phyloP scores from a whole-genome alignment of 2,113 vertebrate genomes.

The Trochalopteron elliotii region DNA sequence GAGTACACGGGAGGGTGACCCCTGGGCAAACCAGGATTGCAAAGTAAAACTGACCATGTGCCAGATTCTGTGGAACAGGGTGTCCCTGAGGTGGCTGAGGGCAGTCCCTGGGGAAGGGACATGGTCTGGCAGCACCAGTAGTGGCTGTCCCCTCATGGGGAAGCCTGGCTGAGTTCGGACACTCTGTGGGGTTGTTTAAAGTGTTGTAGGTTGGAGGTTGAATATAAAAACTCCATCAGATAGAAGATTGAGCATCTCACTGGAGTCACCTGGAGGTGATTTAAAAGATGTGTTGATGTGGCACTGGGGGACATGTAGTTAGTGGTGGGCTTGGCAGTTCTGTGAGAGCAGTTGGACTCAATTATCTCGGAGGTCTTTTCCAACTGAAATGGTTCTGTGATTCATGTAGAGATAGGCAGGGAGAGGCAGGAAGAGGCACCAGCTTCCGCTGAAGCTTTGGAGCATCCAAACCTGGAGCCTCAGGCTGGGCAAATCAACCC shows the following conservation, averaged over 20 bases:
- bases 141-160: background rate
- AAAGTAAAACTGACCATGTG: accelerated
- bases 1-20: accelerated
- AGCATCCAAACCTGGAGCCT: background rate
- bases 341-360: background rate
- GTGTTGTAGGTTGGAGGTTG: background rate
- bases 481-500: accelerated
- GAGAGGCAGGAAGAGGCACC: background rate
- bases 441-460: background rate
- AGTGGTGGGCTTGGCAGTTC: background rate
- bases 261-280: background rate
- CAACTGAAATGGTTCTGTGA: background rate
- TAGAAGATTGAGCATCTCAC: accelerated
- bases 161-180: background rate
- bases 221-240: background rate
- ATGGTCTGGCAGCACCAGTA: background rate
- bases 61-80: accelerated
- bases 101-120: background rate
- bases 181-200: background rate
- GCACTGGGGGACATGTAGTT: too few relatives aligned
- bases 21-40: background rate
- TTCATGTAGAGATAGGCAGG: background rate
- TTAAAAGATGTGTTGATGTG: background rate
- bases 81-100: background rate
- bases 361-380: background rate